Evolutionary conservation across 1,140 invertebrate genomes (phyloP).

Genomic region (Streblospio benedicti): DNA sequence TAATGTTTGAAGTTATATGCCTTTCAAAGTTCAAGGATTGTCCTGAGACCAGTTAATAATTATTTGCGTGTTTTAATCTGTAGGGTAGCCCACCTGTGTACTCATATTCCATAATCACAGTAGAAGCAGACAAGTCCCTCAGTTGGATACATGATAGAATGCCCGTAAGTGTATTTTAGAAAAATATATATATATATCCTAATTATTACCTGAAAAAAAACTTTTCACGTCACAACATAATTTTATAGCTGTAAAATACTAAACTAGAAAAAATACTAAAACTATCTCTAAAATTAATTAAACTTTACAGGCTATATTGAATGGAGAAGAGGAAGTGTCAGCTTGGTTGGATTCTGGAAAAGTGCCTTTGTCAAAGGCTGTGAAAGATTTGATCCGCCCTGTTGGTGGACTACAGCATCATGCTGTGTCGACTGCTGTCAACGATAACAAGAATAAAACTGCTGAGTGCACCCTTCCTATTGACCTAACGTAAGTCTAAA

Average conservation of each 20-base stretch:
- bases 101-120: slow-evolving; percentile 70
- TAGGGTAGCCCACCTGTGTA: slow-evolving; percentile 54
- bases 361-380: slow-evolving; percentile 50
- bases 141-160: slow-evolving; percentile 69
- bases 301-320: slow-evolving; percentile 54
- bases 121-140: slow-evolving; percentile 60
- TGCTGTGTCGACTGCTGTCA: slow-evolving; percentile 61
- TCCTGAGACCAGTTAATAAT: background rate
- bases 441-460: slow-evolving; percentile 63
- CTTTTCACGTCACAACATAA: background rate
- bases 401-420: slow-evolving; percentile 55
- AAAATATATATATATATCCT: background rate
- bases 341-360: slow-evolving; percentile 63
- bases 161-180: slow-evolving; percentile 50
- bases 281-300: background rate
- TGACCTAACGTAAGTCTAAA: slow-evolving; percentile 44
- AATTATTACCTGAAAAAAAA: background rate
- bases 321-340: slow-evolving; percentile 59
- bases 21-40: background rate
- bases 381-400: slow-evolving; percentile 35
- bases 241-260: background rate
- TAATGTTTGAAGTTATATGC: background rate
- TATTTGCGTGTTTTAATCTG: background rate
- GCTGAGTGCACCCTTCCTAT: slow-evolving; percentile 57
- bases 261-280: background rate